Evolutionary conservation across 2,113 vertebrate species (phyloP), one percentile per base, ranked within the genome.

Genomic region (Bubo blakistoni): DNA sequence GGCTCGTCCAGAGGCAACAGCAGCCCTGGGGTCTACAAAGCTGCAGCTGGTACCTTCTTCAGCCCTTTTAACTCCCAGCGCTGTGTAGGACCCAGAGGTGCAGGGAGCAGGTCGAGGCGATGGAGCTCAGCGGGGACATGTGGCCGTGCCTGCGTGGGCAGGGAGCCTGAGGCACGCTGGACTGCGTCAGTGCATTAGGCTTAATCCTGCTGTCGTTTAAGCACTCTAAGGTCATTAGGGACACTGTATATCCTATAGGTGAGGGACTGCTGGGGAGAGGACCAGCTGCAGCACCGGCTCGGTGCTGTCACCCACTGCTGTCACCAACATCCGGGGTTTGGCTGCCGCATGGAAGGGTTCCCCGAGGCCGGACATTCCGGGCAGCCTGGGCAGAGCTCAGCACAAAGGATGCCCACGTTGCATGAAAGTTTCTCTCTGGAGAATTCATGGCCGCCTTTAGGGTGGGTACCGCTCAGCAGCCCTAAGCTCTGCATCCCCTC

Each of bases 321-420:
- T 19, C 88, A 38, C n/a, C 8, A 3, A 30, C 3, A 0, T 27
- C 57, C 4, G 1, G 17, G 16, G 6, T 40, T 49, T 38, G 47
- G 32, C n/a, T 1, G 6, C 13, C 7, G 5, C 0, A 0, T 16
- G 52, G 26, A 13, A 57, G 38, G 40, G 62, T 46, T 38, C 17
- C 3, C 38, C 2, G 13, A 25, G 51, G 66, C 16, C 40, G 49
- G 30, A 2, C 4, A 0, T 1, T 49, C 22, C 7, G 61, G 67
- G 78, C 16, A 54, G 78, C n/a, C 63, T 9, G 42, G 30, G 32
- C 59, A 77, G 58, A 22, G n/a, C 34, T 52, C 3, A 3, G 3
- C 30, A 15, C 51, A 16, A 16, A 10, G 9, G 7, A 14, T 18
- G 29, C 17, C 42, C 40, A 3, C 0, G 5, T 6, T 36, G 51